A percentile compares a stretch with the other conserved stretches of the same genome.
Conservation (phyloP, 1,140 invertebrate genomes). For the Drosophila biarmipes region DNA sequence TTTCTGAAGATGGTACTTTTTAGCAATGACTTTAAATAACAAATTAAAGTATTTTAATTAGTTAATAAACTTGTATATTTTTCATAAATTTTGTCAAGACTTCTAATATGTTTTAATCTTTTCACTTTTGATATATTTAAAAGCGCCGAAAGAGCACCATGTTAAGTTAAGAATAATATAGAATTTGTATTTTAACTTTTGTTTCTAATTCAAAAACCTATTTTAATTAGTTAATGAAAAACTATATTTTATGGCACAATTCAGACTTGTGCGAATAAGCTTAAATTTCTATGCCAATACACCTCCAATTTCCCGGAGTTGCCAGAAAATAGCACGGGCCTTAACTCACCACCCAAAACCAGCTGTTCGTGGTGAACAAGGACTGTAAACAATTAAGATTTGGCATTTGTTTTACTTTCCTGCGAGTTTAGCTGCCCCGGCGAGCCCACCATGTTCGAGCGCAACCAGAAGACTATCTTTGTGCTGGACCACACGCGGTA, state of each 20-base stretch:
- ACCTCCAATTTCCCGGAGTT: neutral
- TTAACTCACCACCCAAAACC: neutral
- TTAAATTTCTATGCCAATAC: neutral
- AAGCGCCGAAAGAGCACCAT: too few species aligned
- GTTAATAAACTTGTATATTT: neutral
- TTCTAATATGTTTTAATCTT: too few species aligned
- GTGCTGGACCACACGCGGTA: constrained; percentile 96
- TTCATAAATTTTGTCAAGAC: too few species aligned
- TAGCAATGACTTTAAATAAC: too few species aligned
- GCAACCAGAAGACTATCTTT: constrained; percentile 97
- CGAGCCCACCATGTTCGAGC: constrained; percentile 67
- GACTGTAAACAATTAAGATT: constrained; percentile 24
- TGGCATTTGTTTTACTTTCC: neutral
- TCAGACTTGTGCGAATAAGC: too few species aligned
- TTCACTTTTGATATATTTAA: too few species aligned
- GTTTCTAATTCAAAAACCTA: too few species aligned
- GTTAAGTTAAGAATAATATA: too few species aligned
- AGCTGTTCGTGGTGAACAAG: constrained; percentile 1
- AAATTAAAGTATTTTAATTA: too few species aligned
- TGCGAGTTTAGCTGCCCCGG: neutral
- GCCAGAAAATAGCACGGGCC: neutral
- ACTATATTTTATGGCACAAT: neutral
- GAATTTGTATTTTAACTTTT: too few species aligned
- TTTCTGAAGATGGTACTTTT: neutral
- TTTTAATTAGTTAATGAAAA: too few species aligned